These are phyloP conservation scores for Osmerus mordax DNA, from an alignment of 2,113 vertebrate genomes.

Conservation along the genomic window DNA sequence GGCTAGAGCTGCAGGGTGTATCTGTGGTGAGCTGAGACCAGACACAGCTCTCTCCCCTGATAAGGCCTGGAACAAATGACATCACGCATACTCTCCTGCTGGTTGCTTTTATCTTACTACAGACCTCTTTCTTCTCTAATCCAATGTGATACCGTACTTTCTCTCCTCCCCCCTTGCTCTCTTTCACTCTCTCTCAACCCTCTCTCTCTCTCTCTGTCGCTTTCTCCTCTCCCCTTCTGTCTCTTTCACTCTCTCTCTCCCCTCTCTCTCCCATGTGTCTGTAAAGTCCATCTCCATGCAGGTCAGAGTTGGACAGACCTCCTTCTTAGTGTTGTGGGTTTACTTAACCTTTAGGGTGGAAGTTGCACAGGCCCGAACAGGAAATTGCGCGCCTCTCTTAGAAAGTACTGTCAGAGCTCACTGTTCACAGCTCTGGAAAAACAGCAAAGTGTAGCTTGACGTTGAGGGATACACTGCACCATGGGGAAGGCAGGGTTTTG, in stretches of 20 bases:
- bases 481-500: not conserved
- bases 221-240: constrained; percentile 8
- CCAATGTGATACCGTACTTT: not conserved
- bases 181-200: not conserved
- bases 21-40: constrained; percentile 53
- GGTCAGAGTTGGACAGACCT: constrained; percentile 19
- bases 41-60: constrained; percentile 53
- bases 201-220: not conserved
- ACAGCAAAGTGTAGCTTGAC: constrained; percentile 39
- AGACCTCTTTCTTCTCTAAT: not conserved
- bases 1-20: constrained; percentile 38
- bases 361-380: constrained; percentile 45
- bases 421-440: constrained; percentile 48
- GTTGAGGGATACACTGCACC: constrained; percentile 46
- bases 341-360: constrained; percentile 47
- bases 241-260: constrained; percentile 18
- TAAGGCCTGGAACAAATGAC: constrained; percentile 72
- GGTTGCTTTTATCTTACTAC: not conserved
- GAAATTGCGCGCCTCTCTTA: constrained; percentile 58
- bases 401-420: constrained; percentile 45
- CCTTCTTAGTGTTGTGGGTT: constrained; percentile 40
- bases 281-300: not conserved
- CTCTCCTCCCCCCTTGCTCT: constrained; percentile 1
- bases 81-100: constrained; percentile 47
- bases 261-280: constrained; percentile 12